Percentiles rank a stretch among this genome's conserved stretches.
phyloP scores from a whole-genome alignment of 1,140 invertebrate genomes.

The Zaprionus kolodkinae region DNA sequence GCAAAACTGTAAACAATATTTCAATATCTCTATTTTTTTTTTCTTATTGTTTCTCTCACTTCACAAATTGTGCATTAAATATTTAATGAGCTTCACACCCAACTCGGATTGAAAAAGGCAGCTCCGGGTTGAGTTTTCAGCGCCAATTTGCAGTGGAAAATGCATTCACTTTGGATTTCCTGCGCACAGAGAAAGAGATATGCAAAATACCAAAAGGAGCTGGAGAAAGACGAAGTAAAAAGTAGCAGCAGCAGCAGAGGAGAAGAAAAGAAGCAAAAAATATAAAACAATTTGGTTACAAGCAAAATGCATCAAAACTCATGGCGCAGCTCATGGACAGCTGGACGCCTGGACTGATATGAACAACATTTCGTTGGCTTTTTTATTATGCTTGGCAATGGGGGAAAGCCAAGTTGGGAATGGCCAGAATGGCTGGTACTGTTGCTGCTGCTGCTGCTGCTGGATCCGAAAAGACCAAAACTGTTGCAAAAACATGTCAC shows the following conservation, averaged over 20 bases:
- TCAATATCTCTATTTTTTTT: not conserved
- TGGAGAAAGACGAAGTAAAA: not conserved
- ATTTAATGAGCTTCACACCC: conserved; percentile 51
- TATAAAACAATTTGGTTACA: conserved; percentile 77
- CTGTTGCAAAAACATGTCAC: conserved; percentile 81
- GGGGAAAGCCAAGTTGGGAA: conserved; percentile 16
- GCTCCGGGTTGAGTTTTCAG: conserved; percentile 2
- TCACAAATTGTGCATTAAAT: not conserved
- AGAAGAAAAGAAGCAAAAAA: conserved; percentile 42
- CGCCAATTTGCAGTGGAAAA: conserved; percentile 15
- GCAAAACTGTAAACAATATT: not conserved
- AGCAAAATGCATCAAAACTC: conserved; percentile 77
- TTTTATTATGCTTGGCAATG: conserved; percentile 37
- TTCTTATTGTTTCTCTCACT: not conserved
- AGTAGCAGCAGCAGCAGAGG: no score
- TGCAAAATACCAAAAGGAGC: conserved; percentile 12
- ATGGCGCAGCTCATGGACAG: conserved; percentile 29
- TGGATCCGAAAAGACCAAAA: conserved; percentile 55
- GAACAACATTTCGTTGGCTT: conserved; percentile 10
- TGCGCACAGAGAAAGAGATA: conserved; percentile 9
- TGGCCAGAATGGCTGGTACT: not conserved
- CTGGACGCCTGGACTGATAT: conserved; percentile 6
- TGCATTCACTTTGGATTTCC: conserved; percentile 18
- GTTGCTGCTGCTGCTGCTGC: not conserved
- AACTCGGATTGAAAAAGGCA: conserved; percentile 24